Evolutionary conservation across 2,113 vertebrate genomes (phyloP), one percentile per base, ranked within the genome.

Genomic region (Hypomesus transpacificus): DNA sequence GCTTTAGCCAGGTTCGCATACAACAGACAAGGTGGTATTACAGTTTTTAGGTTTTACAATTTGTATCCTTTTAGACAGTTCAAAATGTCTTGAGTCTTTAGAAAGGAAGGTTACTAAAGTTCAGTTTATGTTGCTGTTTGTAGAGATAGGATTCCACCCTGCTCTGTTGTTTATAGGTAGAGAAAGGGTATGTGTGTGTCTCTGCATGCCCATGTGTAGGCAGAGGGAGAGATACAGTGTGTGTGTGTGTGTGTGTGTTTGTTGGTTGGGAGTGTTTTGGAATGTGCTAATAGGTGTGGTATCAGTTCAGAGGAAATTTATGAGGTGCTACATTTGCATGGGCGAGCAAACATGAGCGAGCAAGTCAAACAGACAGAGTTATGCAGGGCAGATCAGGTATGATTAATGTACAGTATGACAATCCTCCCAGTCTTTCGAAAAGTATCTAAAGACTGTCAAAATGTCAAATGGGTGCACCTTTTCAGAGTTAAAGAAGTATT

Each of bases 331-430:
- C 58, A 26, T 54, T 28, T 69, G 21, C 46, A 22, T 70, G 34
- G 58, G 70, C 69, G 69, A 78, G 50, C 46, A 1, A 9, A 50
- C 76, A 73, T 78, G 80, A 82, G 66, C 64, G 52, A 67, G 78
- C 80, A 34, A 28, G 80, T 60, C 22, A 2, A 8, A 8, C 26
- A 26, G 34, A 61, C 66, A 22, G 73, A 75, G 53, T 56, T 72
- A 78, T 78, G 79, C 67, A 72, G 57, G n/a, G 26, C 24, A 26
- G 5, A 53, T n/a, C 9, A 28, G 14, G 26, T 28, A 22, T 54
- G 58, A 24, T n/a, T 28, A 39, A 4, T 66, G 60, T 64, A 68
- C 39, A 61, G n/a, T 61, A 26, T 24, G 14, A 20, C 18, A 21
- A 57, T 18, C 18, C 56, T 57, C 9, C n/a, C 56, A 57, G 56